Evolutionary conservation across 2,888 invertebrate genomes (phyloP), one percentile per base, ranked within the genome.

Genomic region (Eudasyphora cyanicolor): DNA sequence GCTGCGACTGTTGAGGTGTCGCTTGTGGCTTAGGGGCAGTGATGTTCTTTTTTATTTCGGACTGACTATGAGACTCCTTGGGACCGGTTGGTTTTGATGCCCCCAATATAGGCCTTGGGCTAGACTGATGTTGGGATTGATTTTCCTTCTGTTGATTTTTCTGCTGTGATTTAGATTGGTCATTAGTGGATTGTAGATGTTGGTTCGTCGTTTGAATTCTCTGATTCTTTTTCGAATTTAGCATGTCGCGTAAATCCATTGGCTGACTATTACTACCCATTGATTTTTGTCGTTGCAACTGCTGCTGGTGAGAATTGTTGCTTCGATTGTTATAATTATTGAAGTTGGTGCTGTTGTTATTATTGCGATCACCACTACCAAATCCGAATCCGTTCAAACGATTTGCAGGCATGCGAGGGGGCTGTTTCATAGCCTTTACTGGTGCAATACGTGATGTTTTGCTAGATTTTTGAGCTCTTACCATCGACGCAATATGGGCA

Each of bases 401-500:
- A 54, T 19, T 24, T 57, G 32, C 38, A 8, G 84, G 81, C 81
- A 81, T 75, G n/a, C 81, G 84, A 17, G 64, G 17, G 42, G 86
- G 85, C 70, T 86, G 87, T 64, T 87, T 85, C 73, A 85, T 81
- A 83, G 86, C 86, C 82, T 77, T 76, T 21, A 74, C 49, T 76
- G 87, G 51, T 49, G 76, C 73, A 64, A 84, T 82, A 32, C 85
- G 76, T 64, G 77, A 77, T 45, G 86, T 32, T 79, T 87, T 90
- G 60, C 84, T 85, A 12, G 51, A 0, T 76, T 87, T 91, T 82
- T 92, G 91, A 0, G n/a, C 12, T 35, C 86, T 87, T 21, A 92
- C 89, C 91, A 92, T 88, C 85, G 89, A 89, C 70, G 86, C 86
- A 69, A 92, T 91, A 78, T 92, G 92, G 17, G 86, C 89, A 17